Base-by-base conservation (phyloP, 2,113 vertebrate species). In the Microcebus murinus region DNA sequence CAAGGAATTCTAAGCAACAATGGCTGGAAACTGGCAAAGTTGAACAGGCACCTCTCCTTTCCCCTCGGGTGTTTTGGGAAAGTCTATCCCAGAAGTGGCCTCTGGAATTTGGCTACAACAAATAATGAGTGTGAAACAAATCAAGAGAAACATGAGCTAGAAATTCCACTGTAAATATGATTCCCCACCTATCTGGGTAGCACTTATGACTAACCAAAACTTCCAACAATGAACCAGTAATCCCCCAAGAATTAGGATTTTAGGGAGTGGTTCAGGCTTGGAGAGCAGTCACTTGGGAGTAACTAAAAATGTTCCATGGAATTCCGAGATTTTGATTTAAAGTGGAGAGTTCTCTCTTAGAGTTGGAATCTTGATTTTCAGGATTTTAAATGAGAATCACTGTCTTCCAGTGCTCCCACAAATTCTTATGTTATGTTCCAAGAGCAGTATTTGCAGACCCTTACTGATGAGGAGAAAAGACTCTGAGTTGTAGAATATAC, bases 141-240 rank as follows among this genome's bases (percentile, higher is more conserved):
- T 76, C 18, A 92, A 87, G 76, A 80, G 57, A 77, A 52, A 23
- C 34, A 48, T 92, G 87, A 97, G 94, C 70, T 67, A 92, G 87
- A 96, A 95, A 92, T 96, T 98, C 95, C 95, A 59, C 92, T 82
- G 94, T 83, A 90, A 94, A 70, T 90, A 86, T 79, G 86, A 50
- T 71, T 65, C 14, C 42, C 34, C 11, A 42, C 68, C n/a, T 50
- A 2, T 59, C 45, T 87, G 84, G 90, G 61, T 76, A 87, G 93
- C 36, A 21, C 45, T 82, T 65, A 55, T 31, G 70, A 61, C 59
- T 57, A 83, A 67, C 77, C 65, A 63, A 74, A 83, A 94, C 63
- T 92, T 86, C 76, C 86, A 76, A 98, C 94, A 95, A 88, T 91
- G 92, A 91, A 45, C 97, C 97, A 98, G 96, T 97, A 97, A 97